These are phyloP conservation scores for Lutjanus erythropterus DNA, from an alignment of 2,113 vertebrate genomes.

Conservation along the genomic window DNA sequence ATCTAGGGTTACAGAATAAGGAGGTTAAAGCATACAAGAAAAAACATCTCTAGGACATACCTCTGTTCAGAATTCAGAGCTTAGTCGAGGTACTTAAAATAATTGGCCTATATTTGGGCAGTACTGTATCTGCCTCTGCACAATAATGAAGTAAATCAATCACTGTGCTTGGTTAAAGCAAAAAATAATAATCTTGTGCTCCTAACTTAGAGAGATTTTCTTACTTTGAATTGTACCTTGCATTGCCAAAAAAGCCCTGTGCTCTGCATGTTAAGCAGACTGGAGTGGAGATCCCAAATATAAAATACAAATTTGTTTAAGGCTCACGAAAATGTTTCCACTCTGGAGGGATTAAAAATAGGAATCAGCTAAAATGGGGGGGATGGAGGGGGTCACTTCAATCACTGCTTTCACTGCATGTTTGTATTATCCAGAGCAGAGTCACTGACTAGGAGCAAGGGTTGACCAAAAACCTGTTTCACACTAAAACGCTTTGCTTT, in stretches of 20 bases:
- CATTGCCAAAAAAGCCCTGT: constrained; percentile 52
- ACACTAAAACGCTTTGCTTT: constrained; percentile 69
- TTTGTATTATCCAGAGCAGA: constrained; percentile 69
- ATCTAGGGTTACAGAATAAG: constrained; percentile 42
- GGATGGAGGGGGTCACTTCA: constrained; percentile 63
- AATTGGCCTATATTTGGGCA: constrained; percentile 79
- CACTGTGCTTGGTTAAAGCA: constrained; percentile 46
- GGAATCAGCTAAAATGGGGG: constrained; percentile 74
- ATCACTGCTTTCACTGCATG: constrained; percentile 75
- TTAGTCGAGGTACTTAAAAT: constrained; percentile 77
- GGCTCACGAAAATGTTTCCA: constrained; percentile 76
- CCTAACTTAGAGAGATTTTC: constrained; percentile 47
- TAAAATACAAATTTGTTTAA: constrained; percentile 79
- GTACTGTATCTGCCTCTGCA: constrained; percentile 63
- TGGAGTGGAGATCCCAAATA: constrained; percentile 67
- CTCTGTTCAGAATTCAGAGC: constrained; percentile 64
- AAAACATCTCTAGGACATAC: constrained; percentile 63
- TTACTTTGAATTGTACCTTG: constrained; percentile 49
- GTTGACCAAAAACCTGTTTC: constrained; percentile 69
- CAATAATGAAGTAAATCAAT: constrained; percentile 77
- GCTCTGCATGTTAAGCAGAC: constrained; percentile 57
- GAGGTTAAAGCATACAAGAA: constrained; percentile 62
- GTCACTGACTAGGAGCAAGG: constrained; percentile 51
- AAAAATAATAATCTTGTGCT: constrained; percentile 32
- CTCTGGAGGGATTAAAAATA: constrained; percentile 79